These are phyloP conservation scores for Pediacus dermestoides DNA, from an alignment of 2,888 invertebrate species.

Conservation along the genomic window DNA sequence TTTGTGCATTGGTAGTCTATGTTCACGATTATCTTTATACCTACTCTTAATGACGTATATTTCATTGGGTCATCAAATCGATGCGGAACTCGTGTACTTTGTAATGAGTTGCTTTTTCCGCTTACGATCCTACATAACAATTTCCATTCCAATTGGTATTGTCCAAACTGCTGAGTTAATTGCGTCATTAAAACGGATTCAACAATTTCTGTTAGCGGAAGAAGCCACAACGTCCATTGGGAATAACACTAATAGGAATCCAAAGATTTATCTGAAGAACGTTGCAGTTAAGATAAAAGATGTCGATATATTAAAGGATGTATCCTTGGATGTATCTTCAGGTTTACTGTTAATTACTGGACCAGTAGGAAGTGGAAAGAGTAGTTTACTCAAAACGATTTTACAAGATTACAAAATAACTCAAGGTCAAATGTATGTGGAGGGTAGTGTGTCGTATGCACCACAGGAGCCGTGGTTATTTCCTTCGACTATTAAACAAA, in stretches of 20 bases:
- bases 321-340: slow-evolving; percentile 47
- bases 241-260: slow-evolving; percentile 4
- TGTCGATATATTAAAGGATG: slow-evolving; percentile 44
- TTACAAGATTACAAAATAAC: slow-evolving; percentile 31
- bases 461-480: slow-evolving; percentile 42
- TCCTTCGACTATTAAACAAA: slow-evolving; percentile 37
- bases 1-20: slow-evolving; percentile 36
- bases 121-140: slow-evolving; percentile 31
- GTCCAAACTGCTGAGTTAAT: slow-evolving; percentile 31
- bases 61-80: slow-evolving; percentile 27
- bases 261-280: slow-evolving; percentile 22
- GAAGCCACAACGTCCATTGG: slow-evolving; percentile 13
- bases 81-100: slow-evolving; percentile 32
- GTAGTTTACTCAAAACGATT: slow-evolving; percentile 35
- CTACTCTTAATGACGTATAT: slow-evolving; percentile 33
- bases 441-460: slow-evolving; percentile 38
- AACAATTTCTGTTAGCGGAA: slow-evolving; percentile 22
- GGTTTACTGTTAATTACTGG: slow-evolving; percentile 58
- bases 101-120: slow-evolving; percentile 26
- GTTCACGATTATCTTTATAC: slow-evolving; percentile 31
- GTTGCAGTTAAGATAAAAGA: slow-evolving; percentile 30
- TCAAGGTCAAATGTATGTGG: slow-evolving; percentile 27
- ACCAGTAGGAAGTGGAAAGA: slow-evolving; percentile 50
- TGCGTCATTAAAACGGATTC: slow-evolving; percentile 30
- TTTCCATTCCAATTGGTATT: slow-evolving; percentile 36